These are phyloP conservation scores for Polydesmus complanatus DNA, from an alignment of 2,888 invertebrate genomes.

Conservation along the genomic window DNA sequence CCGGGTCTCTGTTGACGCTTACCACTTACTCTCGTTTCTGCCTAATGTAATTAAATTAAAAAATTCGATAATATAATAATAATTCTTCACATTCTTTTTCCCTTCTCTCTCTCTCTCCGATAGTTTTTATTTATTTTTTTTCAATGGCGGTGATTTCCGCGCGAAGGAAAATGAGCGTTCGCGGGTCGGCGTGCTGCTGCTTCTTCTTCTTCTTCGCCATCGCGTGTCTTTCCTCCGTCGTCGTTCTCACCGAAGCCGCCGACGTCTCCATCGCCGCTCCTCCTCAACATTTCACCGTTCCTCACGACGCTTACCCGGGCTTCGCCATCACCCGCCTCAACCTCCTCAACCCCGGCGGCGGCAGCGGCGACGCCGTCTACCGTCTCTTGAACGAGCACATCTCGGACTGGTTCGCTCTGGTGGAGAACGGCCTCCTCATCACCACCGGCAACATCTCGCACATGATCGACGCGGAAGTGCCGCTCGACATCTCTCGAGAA, in stretches of 20 bases:
- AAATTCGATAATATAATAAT: too few relatives aligned
- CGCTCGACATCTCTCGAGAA: conserved; percentile 66
- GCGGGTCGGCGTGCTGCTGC: background rate
- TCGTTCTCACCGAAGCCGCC: background rate
- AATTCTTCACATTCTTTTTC: too few relatives aligned
- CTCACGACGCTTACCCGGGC: conserved; percentile 79
- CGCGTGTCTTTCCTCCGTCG: background rate
- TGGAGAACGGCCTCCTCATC: conserved; percentile 78
- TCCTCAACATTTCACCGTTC: conserved; percentile 43
- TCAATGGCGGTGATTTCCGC: background rate
- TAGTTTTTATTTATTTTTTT: too few relatives aligned
- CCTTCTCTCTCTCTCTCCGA: too few relatives aligned
- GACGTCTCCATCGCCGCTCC: conserved; percentile 7
- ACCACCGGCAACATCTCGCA: conserved; percentile 73
- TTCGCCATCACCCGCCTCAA: conserved; percentile 70
- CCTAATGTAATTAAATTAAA: too few relatives aligned
- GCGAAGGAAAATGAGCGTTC: background rate
- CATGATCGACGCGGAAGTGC: conserved; percentile 63
- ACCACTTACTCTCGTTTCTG: too few relatives aligned
- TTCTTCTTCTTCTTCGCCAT: background rate
- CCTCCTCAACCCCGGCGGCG: background rate
- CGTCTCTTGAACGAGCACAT: conserved; percentile 14
- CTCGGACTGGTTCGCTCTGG: conserved; percentile 52
- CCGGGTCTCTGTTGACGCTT: too few relatives aligned
- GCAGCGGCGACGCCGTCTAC: background rate